A percentile compares a stretch with the other conserved stretches of the same genome.
Conservation (phyloP, 1,140 invertebrate species). For the Nasonia vitripennis region DNA sequence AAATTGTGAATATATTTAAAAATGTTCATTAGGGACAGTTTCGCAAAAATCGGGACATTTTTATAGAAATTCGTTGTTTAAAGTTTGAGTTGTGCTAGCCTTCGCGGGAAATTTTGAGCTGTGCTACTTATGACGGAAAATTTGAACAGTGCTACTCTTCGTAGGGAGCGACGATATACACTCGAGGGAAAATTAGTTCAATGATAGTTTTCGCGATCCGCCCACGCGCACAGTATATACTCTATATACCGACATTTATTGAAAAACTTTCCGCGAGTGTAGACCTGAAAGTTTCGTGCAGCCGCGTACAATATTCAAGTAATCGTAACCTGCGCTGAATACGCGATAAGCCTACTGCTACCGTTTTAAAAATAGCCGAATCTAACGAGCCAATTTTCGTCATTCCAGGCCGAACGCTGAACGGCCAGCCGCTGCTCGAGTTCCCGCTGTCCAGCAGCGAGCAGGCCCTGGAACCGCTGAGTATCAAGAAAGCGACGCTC, state of each 20-base stretch:
- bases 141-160: no score
- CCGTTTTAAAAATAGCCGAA: neutral
- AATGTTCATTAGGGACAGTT: no score
- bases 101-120: no score
- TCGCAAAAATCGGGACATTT: no score
- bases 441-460: conserved; percentile 82
- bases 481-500: conserved; percentile 83
- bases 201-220: conserved; percentile 26
- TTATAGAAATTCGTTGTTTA: no score
- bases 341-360: no score
- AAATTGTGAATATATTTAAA: no score
- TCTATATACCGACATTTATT: neutral
- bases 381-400: neutral
- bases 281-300: no score
- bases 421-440: conserved; percentile 89
- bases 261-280: neutral
- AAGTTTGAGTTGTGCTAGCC: no score
- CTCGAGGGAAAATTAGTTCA: conserved; percentile 34
- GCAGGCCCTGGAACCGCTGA: conserved; percentile 77
- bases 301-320: no score
- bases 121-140: no score
- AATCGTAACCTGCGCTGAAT: no score
- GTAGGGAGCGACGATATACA: neutral
- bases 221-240: neutral
- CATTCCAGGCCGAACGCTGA: conserved; percentile 83